Base-by-base conservation (phyloP, 2,113 vertebrate genomes). In the Mormyrus lacerda region DNA sequence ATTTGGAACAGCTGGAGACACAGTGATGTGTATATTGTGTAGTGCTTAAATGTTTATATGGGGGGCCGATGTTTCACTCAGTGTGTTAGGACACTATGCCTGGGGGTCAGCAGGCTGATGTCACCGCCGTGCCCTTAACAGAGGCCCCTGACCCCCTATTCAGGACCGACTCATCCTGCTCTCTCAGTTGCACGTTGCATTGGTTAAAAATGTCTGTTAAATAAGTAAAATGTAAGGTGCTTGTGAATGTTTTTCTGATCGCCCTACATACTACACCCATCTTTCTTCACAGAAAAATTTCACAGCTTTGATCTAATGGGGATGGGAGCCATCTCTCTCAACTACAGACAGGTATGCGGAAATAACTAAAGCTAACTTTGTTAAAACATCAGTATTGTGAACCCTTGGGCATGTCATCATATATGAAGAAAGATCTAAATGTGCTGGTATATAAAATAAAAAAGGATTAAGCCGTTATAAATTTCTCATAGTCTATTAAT, bases 271-370 rank as follows among this genome's bases (percentile, higher is more conserved):
- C 85, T 45, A 31, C 19, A 21, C 86, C 27, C n/a, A 76, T 82
- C 39, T 76, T 2, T 90, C 73, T 88, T 90, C 83, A 19, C 92
- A 96, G 95, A 92, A 1, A 95, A 93, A 90, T 96, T 96, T 91
- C 94, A 95, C 4, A 89, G 92, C 0, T 92, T 91, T 24, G 95
- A 96, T 87, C 58, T 93, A 51, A 89, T 91, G 35, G 94, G 95
- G 53, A 92, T 85, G 88, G 95, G 94, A 82, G 76, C 58, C 0
- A 45, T 96, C 2, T 93, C 94, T 0, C 3, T 96, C n/a, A 94
- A 90, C 92, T 95, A 92, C 92, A 94, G 85, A 93, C 93, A 95
- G 95, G 95, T 96, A 90, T 50, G 47, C 24, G 2, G 13, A 35
- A 53, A 35, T 13, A n/a, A 27, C 85, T 53, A 31, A 13, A 51